Evolutionary conservation across 2,113 vertebrate genomes (phyloP).

Genomic region (Heterotilapia buettikoferi): DNA sequence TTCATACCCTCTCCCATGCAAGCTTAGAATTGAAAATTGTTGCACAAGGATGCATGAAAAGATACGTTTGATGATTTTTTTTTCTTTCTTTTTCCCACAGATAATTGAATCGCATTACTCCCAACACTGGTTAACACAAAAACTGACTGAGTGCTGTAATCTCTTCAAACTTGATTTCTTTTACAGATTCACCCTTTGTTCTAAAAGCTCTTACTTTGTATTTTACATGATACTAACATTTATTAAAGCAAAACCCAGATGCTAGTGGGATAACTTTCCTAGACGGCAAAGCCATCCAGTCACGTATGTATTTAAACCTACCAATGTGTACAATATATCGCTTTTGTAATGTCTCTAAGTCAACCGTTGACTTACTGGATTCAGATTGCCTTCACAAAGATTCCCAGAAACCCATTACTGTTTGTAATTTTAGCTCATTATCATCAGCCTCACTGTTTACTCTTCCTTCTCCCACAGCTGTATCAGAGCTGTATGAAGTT

Average conservation of each 20-base stretch:
- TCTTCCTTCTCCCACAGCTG: background rate
- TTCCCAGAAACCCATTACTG: background rate
- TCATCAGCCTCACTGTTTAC: background rate
- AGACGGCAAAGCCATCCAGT: background rate
- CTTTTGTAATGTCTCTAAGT: background rate
- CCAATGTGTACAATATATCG: background rate
- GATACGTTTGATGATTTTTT: background rate
- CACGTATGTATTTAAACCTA: background rate
- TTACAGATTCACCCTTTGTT: background rate
- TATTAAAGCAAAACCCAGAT: background rate
- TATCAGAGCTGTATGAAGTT: background rate
- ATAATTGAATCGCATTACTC: background rate
- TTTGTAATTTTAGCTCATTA: background rate
- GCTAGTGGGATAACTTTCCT: background rate
- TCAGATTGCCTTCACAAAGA: background rate
- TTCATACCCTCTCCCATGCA: background rate
- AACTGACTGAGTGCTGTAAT: background rate
- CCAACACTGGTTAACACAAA: background rate
- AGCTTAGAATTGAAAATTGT: background rate
- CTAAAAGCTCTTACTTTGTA: background rate
- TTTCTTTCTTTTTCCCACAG: background rate
- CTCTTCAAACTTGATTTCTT: background rate
- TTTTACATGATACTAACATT: background rate
- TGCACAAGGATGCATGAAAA: background rate
- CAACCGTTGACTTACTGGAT: background rate